Evolutionary conservation across 2,888 invertebrate species (phyloP).

Genomic region (Nematopogon swammerdamellus): DNA sequence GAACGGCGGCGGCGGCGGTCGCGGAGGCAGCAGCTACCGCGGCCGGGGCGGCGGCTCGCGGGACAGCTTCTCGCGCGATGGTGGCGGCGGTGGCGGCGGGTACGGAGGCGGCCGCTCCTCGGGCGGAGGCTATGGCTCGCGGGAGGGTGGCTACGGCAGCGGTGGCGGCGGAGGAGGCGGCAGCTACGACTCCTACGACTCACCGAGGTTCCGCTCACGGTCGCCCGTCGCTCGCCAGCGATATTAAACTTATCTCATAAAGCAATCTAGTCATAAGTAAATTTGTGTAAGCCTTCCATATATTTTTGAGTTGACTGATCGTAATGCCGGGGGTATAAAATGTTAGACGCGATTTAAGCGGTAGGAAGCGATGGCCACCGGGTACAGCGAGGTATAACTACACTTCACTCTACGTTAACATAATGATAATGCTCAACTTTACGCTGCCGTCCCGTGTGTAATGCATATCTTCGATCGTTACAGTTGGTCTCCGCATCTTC

Average conservation of each 20-base stretch:
- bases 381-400: constrained; percentile 7
- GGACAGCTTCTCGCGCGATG: constrained; percentile 11
- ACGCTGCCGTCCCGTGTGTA: not conserved
- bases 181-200: constrained; percentile 25
- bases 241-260: constrained; percentile 22
- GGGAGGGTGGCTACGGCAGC: constrained; percentile 38
- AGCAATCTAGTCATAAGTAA: constrained; percentile 1
- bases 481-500: not conserved
- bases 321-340: not conserved
- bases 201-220: constrained; percentile 38
- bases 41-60: constrained; percentile 31
- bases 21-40: constrained; percentile 46
- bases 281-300: not conserved
- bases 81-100: constrained; percentile 24
- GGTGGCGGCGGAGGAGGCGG: constrained; percentile 28
- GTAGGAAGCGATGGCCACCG: not conserved
- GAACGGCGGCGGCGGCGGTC: constrained; percentile 42
- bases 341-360: not conserved
- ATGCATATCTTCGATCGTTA: not conserved
- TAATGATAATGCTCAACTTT: not conserved
- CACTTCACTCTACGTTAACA: not conserved
- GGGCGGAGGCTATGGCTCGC: constrained; percentile 54
- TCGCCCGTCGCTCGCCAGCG: constrained; percentile 50
- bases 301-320: not conserved
- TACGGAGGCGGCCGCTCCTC: constrained; percentile 54